Conservation (phyloP, 2,113 vertebrate genomes). For the Rallus limicola region DNA sequence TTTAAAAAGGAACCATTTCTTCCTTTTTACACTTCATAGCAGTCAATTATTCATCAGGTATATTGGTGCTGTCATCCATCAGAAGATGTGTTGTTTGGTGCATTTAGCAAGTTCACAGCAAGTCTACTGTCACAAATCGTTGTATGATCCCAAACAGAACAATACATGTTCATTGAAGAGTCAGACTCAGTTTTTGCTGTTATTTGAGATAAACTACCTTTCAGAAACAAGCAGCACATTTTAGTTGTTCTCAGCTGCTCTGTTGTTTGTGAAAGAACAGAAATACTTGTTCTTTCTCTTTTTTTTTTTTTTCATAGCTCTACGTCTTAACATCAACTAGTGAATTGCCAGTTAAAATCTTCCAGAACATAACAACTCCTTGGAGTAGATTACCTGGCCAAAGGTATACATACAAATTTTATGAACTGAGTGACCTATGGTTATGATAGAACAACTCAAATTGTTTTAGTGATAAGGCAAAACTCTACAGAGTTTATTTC, state of each 20-base stretch:
- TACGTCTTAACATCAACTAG: too few species aligned
- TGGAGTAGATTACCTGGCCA: too few species aligned
- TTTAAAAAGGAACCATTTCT: not conserved
- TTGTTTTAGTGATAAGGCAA: not conserved
- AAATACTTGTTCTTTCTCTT: too few species aligned
- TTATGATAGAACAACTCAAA: not conserved
- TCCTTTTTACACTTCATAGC: not conserved
- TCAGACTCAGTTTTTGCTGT: not conserved
- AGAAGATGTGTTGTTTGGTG: not conserved
- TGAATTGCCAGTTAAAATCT: too few species aligned
- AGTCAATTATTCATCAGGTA: not conserved
- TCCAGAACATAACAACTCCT: too few species aligned
- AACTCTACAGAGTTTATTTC: not conserved
- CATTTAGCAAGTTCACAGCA: not conserved
- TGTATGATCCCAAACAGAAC: not conserved
- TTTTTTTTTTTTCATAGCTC: too few species aligned
- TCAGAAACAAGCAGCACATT: not conserved
- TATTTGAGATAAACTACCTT: not conserved
- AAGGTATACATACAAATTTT: too few species aligned
- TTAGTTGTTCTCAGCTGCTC: too few species aligned
- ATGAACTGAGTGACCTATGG: not conserved
- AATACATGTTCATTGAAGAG: not conserved
- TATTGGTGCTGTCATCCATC: not conserved
- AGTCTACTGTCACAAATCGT: accelerated
- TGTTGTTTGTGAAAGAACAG: too few species aligned